Conservation (phyloP, 2,888 invertebrate genomes). For the Eristalinus aeneus region DNA sequence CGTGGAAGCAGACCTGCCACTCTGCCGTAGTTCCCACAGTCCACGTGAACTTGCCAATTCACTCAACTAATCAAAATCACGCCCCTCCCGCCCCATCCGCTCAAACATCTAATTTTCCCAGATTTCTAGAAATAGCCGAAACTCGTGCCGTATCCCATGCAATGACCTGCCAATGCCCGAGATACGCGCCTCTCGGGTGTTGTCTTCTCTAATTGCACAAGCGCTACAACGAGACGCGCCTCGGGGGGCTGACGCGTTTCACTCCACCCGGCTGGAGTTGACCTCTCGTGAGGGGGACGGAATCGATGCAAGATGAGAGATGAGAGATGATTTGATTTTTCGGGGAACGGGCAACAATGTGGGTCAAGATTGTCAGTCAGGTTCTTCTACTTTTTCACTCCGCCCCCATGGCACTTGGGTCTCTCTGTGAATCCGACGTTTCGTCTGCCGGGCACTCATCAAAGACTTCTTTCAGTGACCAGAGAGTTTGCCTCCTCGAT, state of each 20-base stretch:
- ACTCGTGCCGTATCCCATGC: neutral
- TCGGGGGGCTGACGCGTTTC: neutral
- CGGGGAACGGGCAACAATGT: too few relatives aligned
- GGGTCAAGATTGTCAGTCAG: too few relatives aligned
- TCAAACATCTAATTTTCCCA: neutral
- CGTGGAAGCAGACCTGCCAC: neutral
- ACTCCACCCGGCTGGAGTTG: neutral
- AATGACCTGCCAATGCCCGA: neutral
- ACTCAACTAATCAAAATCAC: neutral
- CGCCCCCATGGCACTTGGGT: too few relatives aligned
- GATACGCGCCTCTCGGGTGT: neutral
- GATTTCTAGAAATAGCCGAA: neutral
- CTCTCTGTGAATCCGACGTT: too few relatives aligned
- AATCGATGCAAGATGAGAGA: too few relatives aligned
- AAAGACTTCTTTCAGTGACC: neutral
- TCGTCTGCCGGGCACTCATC: neutral
- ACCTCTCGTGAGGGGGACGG: neutral
- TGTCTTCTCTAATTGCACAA: neutral
- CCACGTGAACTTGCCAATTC: neutral
- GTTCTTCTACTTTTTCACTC: too few relatives aligned
- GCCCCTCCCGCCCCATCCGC: neutral
- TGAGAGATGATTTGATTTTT: too few relatives aligned
- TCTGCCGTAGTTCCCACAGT: too few relatives aligned
- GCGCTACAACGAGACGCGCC: neutral
- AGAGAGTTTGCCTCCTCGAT: too few relatives aligned